Conservation (phyloP, 1,140 invertebrate genomes). For the Triops cancriformis region DNA sequence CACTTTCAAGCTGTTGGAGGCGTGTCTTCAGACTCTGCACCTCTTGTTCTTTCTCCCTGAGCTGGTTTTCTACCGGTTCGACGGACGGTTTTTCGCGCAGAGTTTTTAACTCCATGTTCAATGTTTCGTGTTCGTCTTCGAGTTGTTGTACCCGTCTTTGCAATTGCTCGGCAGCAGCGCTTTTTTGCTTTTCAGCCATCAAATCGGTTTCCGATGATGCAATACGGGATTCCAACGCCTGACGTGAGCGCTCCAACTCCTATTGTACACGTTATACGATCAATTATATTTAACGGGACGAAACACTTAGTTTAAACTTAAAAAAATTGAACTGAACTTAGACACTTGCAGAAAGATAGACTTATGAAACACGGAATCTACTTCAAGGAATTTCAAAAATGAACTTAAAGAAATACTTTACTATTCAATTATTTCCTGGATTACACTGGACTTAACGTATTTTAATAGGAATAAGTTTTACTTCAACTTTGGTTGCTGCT, state of each 20-base stretch:
- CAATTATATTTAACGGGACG: too few relatives aligned
- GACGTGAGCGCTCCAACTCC: not conserved
- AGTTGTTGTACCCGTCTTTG: not conserved
- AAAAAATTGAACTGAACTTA: too few relatives aligned
- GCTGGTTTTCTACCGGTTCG: not conserved
- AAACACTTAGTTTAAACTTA: too few relatives aligned
- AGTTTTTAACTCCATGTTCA: not conserved
- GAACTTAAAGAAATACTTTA: too few relatives aligned
- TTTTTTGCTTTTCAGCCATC: not conserved
- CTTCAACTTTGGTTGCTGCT: not conserved
- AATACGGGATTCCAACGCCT: not conserved
- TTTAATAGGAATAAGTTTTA: not conserved
- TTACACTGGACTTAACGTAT: too few relatives aligned
- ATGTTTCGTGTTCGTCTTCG: not conserved
- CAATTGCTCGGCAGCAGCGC: not conserved
- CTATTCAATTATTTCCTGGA: too few relatives aligned
- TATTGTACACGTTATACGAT: too few relatives aligned
- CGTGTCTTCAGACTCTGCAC: not conserved
- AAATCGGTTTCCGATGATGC: not conserved
- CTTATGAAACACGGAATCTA: too few relatives aligned
- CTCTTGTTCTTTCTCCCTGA: constrained; percentile 21
- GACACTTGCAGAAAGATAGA: too few relatives aligned
- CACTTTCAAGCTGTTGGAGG: constrained; percentile 1
- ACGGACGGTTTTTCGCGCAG: not conserved
- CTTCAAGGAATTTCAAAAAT: too few relatives aligned